phyloP scores from a whole-genome alignment of 2,113 vertebrate genomes.

The Collichthys lucidus region DNA sequence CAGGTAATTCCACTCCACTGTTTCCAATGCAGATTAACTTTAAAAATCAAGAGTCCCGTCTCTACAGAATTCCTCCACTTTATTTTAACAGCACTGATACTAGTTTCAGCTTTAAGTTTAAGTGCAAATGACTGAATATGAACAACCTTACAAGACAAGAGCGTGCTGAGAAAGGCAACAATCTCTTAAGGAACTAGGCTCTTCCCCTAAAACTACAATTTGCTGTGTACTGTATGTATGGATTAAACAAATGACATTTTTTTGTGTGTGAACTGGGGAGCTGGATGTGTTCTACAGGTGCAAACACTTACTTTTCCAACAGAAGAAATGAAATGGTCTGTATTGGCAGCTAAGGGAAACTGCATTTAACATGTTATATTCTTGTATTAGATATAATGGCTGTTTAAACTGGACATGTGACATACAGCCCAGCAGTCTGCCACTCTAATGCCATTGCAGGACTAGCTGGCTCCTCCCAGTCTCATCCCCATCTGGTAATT shows the following conservation, averaged over 20 bases:
- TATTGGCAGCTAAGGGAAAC: neutral
- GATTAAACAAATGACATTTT: neutral
- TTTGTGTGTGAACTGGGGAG: neutral
- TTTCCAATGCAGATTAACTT: constrained; percentile 45
- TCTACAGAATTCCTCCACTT: constrained; percentile 13
- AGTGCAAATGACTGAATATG: constrained; percentile 3
- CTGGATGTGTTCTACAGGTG: neutral
- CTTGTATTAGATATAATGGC: neutral
- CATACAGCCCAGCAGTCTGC: constrained; percentile 2
- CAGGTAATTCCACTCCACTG: constrained; percentile 30
- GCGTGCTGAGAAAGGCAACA: neutral
- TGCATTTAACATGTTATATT: too few species aligned
- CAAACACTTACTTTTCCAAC: too few species aligned
- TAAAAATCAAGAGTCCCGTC: constrained; percentile 24
- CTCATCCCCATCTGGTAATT: constrained; percentile 88
- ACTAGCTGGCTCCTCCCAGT: constrained; percentile 62
- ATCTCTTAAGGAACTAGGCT: neutral
- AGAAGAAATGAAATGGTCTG: too few species aligned
- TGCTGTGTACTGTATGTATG: neutral
- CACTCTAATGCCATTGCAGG: neutral
- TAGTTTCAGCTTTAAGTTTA: constrained; percentile 15
- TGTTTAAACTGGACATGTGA: neutral
- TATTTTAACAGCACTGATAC: constrained; percentile 22
- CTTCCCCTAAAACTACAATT: neutral
- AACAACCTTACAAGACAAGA: neutral